Evolutionary conservation across 2,888 invertebrate species (phyloP).

Genomic region (Ectemnius continuus): DNA sequence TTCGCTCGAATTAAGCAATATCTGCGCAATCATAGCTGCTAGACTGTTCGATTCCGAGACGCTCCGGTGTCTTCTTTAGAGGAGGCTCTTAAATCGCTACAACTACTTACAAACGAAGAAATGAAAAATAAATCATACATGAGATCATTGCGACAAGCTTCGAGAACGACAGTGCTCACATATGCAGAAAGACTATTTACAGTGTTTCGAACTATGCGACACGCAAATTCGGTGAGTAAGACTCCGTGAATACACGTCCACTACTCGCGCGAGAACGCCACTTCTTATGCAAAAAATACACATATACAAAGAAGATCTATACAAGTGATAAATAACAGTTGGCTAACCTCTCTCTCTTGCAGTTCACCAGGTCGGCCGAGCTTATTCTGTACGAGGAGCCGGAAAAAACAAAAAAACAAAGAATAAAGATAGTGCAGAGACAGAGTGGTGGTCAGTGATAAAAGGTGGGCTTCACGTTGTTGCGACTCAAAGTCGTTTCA

Average conservation of each 20-base stretch:
- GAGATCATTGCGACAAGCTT: neutral
- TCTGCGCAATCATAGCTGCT: constrained; percentile 33
- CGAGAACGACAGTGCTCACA: constrained; percentile 15
- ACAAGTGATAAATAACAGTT: constrained; percentile 45
- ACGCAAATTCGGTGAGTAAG: constrained; percentile 30
- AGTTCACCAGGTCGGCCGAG: constrained; percentile 89
- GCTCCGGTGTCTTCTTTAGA: too few species aligned
- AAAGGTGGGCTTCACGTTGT: constrained; percentile 66
- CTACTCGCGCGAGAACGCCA: constrained; percentile 35
- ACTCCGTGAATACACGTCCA: constrained; percentile 29
- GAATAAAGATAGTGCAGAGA: constrained; percentile 73
- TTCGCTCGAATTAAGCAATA: constrained; percentile 59
- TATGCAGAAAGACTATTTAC: constrained; percentile 46
- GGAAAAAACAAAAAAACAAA: constrained; percentile 79
- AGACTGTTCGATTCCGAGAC: constrained; percentile 15
- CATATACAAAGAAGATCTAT: constrained; percentile 25
- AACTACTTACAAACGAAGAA: neutral
- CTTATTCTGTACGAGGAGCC: constrained; percentile 82
- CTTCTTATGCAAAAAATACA: constrained; percentile 24
- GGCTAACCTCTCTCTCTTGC: constrained; percentile 87
- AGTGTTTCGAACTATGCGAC: constrained; percentile 36
- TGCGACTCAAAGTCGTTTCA: constrained; percentile 68
- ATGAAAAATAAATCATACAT: neutral
- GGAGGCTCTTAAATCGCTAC: neutral
- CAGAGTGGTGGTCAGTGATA: constrained; percentile 64